These are phyloP conservation scores for Drosophila orena DNA, from an alignment of 1,140 invertebrate species.

Conservation along the genomic window DNA sequence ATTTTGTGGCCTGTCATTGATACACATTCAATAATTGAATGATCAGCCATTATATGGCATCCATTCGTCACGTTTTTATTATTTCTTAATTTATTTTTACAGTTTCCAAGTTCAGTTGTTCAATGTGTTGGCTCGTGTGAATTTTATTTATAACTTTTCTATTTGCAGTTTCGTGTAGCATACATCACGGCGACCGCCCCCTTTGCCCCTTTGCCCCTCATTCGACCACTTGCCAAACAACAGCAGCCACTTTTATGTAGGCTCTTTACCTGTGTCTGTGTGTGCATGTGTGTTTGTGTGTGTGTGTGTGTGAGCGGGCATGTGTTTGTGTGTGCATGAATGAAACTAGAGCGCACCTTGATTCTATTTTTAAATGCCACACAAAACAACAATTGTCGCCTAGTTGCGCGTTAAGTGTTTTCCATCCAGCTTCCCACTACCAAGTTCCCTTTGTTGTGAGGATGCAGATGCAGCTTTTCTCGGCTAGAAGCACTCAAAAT, in stretches of 20 bases:
- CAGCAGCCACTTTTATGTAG: constrained; percentile 57
- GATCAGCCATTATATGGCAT: background rate
- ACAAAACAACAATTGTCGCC: constrained; percentile 69
- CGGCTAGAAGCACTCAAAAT: constrained; percentile 61
- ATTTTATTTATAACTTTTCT: constrained; percentile 70
- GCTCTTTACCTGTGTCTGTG: constrained; percentile 23
- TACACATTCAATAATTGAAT: background rate
- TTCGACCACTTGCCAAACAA: constrained; percentile 41
- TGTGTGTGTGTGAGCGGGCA: background rate
- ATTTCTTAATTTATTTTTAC: background rate
- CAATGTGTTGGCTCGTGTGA: background rate
- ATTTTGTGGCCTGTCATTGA: background rate
- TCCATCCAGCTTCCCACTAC: constrained; percentile 54
- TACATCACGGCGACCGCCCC: constrained; percentile 12
- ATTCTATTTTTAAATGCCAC: constrained; percentile 73
- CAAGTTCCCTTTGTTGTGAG: constrained; percentile 51
- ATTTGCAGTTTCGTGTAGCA: constrained; percentile 60
- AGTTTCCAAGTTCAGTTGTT: background rate
- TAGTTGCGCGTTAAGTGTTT: constrained; percentile 72
- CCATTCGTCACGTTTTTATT: background rate
- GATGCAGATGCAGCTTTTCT: constrained; percentile 24
- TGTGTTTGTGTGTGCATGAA: constrained; percentile 29
- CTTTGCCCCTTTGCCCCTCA: constrained; percentile 3
- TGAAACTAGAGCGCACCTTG: constrained; percentile 76
- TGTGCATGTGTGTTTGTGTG: constrained; percentile 10